Base-by-base conservation (phyloP, 2,113 vertebrate genomes). In the Etia nguti region DNA sequence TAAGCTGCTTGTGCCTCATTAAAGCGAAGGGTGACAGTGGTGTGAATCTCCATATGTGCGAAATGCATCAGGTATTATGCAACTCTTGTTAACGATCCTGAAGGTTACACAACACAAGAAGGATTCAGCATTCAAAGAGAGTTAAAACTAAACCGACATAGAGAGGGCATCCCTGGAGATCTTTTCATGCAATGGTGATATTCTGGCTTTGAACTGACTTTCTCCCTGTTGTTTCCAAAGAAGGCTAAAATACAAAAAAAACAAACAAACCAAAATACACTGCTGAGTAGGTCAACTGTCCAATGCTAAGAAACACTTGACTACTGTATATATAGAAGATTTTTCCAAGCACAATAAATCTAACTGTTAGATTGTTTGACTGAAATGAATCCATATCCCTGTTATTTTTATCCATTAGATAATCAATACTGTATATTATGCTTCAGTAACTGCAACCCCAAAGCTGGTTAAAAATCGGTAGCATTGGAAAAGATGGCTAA, bases 261-360 rank as follows among this genome's bases (percentile, higher is more conserved):
- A 75, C 24, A 18, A 48, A 4, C 29, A 29, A 29, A 2, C 1
- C 24, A 75, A 50, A 75, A 0, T 1, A 75, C 24, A 48, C 22
- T 5, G 68, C 4, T 0, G 24, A 73, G 5, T 4, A 73, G 70
- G 2, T 20, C 24, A 75, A 48, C 4, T 75, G 70, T 75, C 24
- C 43, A 75, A 18, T 75, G 68, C 48, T 29, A 29, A 75, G 16
- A 50, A 73, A 24, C 38, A 43, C 10, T 43, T 15, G 3, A 2
- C 20, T 65, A 65, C n/a, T 41, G 68, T 11, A 48, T 18, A 26
- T 26, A 48, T 4, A 50, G 10, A 75, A 4, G 24, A 31, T 50
- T 50, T 31, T 75, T 50, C 70, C 15, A 31, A 48, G 16, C 4
- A 50, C 0, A 31, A 11, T 75, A 50, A 20, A 29, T 48, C 22